Evolutionary conservation across 1,140 invertebrate species (phyloP).

Genomic region (Conus ventricosus): DNA sequence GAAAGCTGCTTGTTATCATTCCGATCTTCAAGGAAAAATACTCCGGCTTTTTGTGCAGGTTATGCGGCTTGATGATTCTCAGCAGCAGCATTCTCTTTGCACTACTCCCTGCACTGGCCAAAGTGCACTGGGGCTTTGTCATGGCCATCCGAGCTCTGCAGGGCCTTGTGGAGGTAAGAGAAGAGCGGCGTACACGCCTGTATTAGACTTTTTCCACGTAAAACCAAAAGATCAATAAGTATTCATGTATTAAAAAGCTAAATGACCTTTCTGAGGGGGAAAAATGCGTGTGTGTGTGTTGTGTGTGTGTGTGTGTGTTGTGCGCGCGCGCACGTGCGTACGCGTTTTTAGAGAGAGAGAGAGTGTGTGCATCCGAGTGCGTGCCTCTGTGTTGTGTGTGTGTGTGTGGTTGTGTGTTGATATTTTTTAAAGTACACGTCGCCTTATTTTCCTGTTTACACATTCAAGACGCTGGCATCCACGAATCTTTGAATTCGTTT

Average conservation of each 20-base stretch:
- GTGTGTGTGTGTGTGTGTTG: constrained; percentile 11
- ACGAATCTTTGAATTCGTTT: no score
- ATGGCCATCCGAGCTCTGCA: constrained; percentile 92
- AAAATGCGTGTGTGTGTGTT: not conserved
- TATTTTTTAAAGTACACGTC: no score
- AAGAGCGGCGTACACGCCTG: no score
- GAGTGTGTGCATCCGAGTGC: not conserved
- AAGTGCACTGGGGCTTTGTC: constrained; percentile 85
- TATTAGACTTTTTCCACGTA: no score
- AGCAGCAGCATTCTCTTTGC: constrained; percentile 3
- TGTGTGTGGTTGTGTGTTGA: not conserved
- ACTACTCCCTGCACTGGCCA: constrained; percentile 92
- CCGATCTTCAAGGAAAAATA: no score
- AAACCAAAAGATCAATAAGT: no score
- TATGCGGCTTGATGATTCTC: not conserved
- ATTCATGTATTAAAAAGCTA: no score
- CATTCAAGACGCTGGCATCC: no score
- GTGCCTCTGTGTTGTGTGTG: constrained; percentile 2
- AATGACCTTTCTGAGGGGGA: no score
- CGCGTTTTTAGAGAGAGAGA: not conserved
- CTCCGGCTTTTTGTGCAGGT: not conserved
- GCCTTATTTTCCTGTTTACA: no score
- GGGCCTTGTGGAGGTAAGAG: constrained; percentile 94
- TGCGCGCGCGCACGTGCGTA: not conserved
- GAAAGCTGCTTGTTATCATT: no score